Evolutionary conservation across 30 jellyfish, hydroid and myxozoan species (phyloP), one percentile per base, ranked within the genome.

Genomic region (Cassiopea xamachana): DNA sequence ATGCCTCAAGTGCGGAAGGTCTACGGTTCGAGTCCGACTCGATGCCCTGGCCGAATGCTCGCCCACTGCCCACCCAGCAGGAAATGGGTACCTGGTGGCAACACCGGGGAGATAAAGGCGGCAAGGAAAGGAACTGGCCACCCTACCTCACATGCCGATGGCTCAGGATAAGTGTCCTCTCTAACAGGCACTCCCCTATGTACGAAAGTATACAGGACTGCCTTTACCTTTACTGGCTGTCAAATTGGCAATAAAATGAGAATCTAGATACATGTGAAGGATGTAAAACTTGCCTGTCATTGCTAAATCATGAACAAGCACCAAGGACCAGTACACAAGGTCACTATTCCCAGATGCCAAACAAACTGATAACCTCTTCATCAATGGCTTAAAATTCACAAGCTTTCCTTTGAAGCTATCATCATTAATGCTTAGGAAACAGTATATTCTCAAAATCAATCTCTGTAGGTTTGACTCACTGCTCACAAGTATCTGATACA

Each of bases 301-400:
- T 0, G 95, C 97, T 17, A 90, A 83, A 68, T 94, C 98, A 83
- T 94, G 98, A 19, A 94, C 88, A 74, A 94, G 72, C 93, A 94
- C 70, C 71, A 94, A 59, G n/a, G 98, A 84, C 91, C 98, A 90
- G 62, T 91, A 80, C 15, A 90, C 92, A 58, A 94, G 94, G 59
- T 87, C 98, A 64, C 51, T 69, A 80, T 86, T 87, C 14, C 97
- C 97, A 17, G 98, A 94, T 50, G 94, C 94, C 94, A 94, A 77
- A 73, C 94, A 94, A 6, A 94, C 84, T 49, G 98, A 81, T 55
- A 94, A 75, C 58, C 92, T 85, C 68, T 94, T 90, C 75, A 94
- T 8, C 19, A 94, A 48, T 13, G 98, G 98, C 58, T 59, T 78
- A 87, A 84, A 78, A 48, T 81, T 88, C 17, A 92, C 19, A 69